Evolutionary conservation across 2,797 vertebrate genomes (phyloP).

Genomic region (Sebastiscus albofasciatus): DNA sequence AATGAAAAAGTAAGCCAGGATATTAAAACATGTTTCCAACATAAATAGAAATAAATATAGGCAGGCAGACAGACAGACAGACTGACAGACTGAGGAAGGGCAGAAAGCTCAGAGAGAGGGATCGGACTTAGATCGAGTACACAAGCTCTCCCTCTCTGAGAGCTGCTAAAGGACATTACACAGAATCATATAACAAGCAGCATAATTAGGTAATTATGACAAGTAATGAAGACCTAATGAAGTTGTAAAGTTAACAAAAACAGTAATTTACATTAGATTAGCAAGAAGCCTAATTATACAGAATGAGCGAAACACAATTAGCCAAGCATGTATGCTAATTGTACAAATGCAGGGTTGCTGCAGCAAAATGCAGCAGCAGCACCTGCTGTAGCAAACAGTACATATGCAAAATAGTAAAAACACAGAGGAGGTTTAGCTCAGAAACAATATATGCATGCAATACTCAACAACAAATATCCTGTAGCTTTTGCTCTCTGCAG

Average conservation of each 20-base stretch:
- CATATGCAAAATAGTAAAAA: neutral
- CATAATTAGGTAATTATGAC: slow-evolving; percentile 24
- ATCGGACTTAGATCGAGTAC: neutral
- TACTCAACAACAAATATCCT: neutral
- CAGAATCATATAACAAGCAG: neutral
- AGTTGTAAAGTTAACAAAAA: slow-evolving; percentile 22
- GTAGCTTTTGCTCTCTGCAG: neutral
- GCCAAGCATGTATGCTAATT: slow-evolving; percentile 21
- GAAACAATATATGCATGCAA: neutral
- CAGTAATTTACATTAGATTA: slow-evolving; percentile 26
- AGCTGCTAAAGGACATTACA: slow-evolving; percentile 13
- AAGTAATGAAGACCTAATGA: slow-evolving; percentile 34
- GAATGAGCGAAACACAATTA: slow-evolving; percentile 23
- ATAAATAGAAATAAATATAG: neutral
- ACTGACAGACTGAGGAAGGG: neutral
- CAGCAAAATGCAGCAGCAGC: slow-evolving; percentile 4
- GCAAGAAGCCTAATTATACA: slow-evolving; percentile 15
- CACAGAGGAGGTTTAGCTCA: neutral
- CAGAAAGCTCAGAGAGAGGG: neutral
- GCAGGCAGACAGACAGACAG: neutral
- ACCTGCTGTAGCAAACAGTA: neutral
- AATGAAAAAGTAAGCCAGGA: neutral
- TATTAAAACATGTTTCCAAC: neutral
- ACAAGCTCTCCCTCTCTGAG: neutral
- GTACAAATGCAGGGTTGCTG: neutral